A percentile compares a stretch with the other conserved stretches of the same genome.
phyloP scores from a whole-genome alignment of 1,140 invertebrate genomes.

The Tenebrio molitor region DNA sequence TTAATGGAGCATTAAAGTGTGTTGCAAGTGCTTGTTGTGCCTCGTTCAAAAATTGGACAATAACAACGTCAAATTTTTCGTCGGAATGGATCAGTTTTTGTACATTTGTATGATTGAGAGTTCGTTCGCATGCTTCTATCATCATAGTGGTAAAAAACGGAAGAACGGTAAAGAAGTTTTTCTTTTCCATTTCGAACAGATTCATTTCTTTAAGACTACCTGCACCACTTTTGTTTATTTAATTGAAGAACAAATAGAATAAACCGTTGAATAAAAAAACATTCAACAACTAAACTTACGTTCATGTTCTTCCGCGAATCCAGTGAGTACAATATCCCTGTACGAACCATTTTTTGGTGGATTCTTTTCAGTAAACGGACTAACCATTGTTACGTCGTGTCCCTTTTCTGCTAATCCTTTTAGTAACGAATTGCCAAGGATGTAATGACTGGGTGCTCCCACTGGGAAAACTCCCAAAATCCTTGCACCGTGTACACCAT shows the following conservation, averaged over 20 bases:
- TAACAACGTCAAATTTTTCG: conserved; percentile 68
- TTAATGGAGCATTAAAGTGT: conserved; percentile 64
- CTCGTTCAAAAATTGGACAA: conserved; percentile 67
- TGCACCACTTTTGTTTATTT: background rate
- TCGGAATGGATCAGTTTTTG: conserved; percentile 52
- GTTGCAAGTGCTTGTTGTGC: conserved; percentile 65
- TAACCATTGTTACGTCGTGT: too few relatives aligned
- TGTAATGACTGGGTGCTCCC: conserved; percentile 77
- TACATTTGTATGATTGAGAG: conserved; percentile 49
- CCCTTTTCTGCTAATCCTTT: too few relatives aligned
- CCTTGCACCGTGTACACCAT: background rate
- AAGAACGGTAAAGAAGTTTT: conserved; percentile 3
- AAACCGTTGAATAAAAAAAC: too few relatives aligned
- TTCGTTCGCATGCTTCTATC: conserved; percentile 15
- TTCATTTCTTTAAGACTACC: conserved; percentile 3
- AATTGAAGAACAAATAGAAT: background rate
- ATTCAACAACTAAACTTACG: conserved; percentile 10
- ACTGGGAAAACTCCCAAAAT: conserved; percentile 56
- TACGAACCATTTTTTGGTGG: conserved; percentile 65
- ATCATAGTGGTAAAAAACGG: background rate
- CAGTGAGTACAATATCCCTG: conserved; percentile 47
- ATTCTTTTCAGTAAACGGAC: too few relatives aligned
- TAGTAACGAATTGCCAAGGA: too few relatives aligned
- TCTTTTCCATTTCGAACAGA: conserved; percentile 24
- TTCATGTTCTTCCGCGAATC: background rate